These are phyloP conservation scores for Noctua fimbriata DNA, from an alignment of 2,888 invertebrate species.

Conservation along the genomic window DNA sequence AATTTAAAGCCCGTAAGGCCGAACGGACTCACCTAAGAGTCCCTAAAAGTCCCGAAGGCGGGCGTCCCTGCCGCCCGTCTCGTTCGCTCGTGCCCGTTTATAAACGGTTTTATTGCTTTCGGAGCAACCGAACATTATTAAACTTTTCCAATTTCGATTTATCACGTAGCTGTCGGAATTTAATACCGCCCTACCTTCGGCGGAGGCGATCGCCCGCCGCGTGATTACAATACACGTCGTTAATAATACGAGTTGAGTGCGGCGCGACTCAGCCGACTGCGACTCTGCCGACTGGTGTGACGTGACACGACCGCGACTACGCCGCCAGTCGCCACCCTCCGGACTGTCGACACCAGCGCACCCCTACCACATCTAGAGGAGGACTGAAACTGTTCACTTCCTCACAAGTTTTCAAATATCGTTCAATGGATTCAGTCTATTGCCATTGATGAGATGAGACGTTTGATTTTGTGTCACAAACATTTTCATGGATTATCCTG, in stretches of 20 bases:
- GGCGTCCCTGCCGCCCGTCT: constrained; percentile 89
- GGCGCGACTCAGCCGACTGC: constrained; percentile 75
- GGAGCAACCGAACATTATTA: constrained; percentile 91
- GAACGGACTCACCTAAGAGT: constrained; percentile 86
- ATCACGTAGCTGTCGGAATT: constrained; percentile 91
- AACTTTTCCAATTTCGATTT: constrained; percentile 91
- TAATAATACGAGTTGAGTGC: constrained; percentile 88
- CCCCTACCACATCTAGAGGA: constrained; percentile 59
- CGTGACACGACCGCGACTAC: constrained; percentile 50
- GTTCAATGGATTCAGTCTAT: constrained; percentile 4
- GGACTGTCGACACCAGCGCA: constrained; percentile 57
- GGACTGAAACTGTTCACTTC: constrained; percentile 23
- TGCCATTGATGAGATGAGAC: constrained; percentile 4
- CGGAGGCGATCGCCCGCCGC: constrained; percentile 90
- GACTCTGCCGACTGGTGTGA: constrained; percentile 36
- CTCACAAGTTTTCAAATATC: constrained; percentile 31
- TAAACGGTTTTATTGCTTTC: constrained; percentile 91
- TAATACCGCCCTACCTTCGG: constrained; percentile 91
- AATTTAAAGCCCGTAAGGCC: constrained; percentile 86
- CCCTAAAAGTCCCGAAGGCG: constrained; percentile 89
- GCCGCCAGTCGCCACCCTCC: constrained; percentile 46
- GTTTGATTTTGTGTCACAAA: not conserved
- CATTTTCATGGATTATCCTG: not conserved
- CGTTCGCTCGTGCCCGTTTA: constrained; percentile 90
- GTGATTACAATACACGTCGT: constrained; percentile 90